Evolutionary conservation across 1,140 invertebrate species (phyloP).

Genomic region (Aradophagus sp.): DNA sequence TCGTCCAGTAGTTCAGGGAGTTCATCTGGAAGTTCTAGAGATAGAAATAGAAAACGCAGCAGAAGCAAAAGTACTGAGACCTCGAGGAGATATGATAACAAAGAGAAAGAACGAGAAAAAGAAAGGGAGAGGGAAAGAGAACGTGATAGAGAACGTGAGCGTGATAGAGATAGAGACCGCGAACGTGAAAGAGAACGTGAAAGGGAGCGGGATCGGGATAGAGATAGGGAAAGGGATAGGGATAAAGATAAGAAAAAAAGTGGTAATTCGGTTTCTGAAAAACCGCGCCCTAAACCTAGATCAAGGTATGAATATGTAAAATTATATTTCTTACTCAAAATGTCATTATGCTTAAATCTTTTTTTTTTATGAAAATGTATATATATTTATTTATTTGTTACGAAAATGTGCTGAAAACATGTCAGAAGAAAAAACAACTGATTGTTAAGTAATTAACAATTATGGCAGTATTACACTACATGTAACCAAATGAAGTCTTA

Average conservation of each 20-base stretch:
- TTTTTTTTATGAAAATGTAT: no score
- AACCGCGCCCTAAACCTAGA: constrained; percentile 76
- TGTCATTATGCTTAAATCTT: no score
- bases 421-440: no score
- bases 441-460: no score
- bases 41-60: constrained; percentile 70
- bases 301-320: constrained; percentile 71
- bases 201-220: constrained; percentile 68
- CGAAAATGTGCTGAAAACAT: no score
- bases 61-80: constrained; percentile 74
- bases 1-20: constrained; percentile 81
- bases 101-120: constrained; percentile 75
- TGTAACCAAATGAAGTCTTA: no score
- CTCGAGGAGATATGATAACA: constrained; percentile 74
- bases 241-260: constrained; percentile 70
- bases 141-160: constrained; percentile 70
- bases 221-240: constrained; percentile 76
- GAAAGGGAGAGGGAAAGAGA: constrained; percentile 72
- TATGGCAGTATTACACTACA: no score
- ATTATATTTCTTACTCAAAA: constrained; percentile 2
- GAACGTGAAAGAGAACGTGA: constrained; percentile 71
- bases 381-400: no score
- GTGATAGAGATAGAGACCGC: constrained; percentile 64
- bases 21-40: constrained; percentile 78
- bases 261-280: constrained; percentile 75